These are phyloP conservation scores for Ladona fulva DNA, from an alignment of 1,140 invertebrate genomes.

Conservation along the genomic window DNA sequence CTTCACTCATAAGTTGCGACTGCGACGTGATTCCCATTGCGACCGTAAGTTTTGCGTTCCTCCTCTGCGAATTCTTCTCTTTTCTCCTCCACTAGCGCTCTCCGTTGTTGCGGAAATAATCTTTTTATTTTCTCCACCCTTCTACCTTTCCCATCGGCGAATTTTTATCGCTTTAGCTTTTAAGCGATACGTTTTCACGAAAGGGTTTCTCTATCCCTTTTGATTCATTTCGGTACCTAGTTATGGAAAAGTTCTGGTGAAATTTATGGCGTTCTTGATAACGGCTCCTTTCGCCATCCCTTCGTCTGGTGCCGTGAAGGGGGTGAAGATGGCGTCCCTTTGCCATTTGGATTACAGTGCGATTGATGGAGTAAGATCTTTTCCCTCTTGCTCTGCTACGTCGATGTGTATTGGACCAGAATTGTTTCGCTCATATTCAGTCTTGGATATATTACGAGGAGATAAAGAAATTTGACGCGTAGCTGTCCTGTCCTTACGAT, in stretches of 20 bases:
- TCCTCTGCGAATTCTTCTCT: not conserved
- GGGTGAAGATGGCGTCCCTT: not conserved
- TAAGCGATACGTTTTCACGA: not conserved
- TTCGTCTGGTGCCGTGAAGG: not conserved
- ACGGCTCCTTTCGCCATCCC: not conserved
- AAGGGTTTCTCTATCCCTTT: not conserved
- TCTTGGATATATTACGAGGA: too few species aligned
- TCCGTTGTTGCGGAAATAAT: not conserved
- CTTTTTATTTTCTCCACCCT: not conserved
- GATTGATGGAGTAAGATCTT: not conserved
- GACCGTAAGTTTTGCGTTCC: not conserved
- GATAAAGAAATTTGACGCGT: too few species aligned
- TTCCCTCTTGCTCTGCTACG: not conserved
- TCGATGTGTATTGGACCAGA: not conserved
- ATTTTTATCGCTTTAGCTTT: not conserved
- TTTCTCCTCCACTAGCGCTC: not conserved
- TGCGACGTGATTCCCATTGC: not conserved
- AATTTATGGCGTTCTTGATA: not conserved
- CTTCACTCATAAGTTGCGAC: not conserved
- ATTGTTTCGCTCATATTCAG: not conserved
- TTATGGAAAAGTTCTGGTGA: slow-evolving; percentile 1
- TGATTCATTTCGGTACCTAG: slow-evolving; percentile 4
- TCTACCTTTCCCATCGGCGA: too few species aligned
- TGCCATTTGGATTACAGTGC: not conserved
- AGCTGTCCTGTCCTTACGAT: too few species aligned